Percentiles rank a stretch among this genome's conserved stretches.
Conservation (phyloP, 2,797 vertebrate genomes). For the Protosalanx chinensis region DNA sequence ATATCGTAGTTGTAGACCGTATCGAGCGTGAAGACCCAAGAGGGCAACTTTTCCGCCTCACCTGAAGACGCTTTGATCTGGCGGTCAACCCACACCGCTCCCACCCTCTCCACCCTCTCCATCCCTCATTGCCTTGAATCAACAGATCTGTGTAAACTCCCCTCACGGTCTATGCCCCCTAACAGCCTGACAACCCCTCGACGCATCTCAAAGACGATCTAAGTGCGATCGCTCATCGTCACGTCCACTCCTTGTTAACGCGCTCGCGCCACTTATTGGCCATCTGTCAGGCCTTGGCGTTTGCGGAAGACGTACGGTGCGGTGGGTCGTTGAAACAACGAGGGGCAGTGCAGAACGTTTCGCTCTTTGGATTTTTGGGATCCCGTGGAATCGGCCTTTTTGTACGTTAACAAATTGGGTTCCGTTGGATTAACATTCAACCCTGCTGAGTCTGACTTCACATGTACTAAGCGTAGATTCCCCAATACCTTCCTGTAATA, state of each 20-base stretch:
- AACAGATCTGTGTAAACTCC: not conserved
- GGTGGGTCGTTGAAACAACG: not conserved
- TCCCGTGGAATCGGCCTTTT: not conserved
- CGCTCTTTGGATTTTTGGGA: not conserved
- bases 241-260: conserved; percentile 4
- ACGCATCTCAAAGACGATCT: not conserved
- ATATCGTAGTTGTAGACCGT: not conserved
- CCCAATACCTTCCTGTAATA: not conserved
- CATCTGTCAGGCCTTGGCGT: not conserved
- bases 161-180: not conserved
- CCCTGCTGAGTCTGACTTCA: not conserved
- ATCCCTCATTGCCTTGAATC: not conserved
- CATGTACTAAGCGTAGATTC: not conserved
- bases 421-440: not conserved
- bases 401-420: not conserved
- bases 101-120: not conserved
- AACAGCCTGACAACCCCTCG: not conserved
- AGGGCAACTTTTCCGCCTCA: not conserved
- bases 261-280: not conserved
- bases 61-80: not conserved
- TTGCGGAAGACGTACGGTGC: not conserved
- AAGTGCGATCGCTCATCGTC: not conserved
- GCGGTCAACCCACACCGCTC: not conserved
- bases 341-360: not conserved
- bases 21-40: not conserved